Base-by-base conservation (phyloP, 2,888 invertebrate genomes). In the Erynnis tages region DNA sequence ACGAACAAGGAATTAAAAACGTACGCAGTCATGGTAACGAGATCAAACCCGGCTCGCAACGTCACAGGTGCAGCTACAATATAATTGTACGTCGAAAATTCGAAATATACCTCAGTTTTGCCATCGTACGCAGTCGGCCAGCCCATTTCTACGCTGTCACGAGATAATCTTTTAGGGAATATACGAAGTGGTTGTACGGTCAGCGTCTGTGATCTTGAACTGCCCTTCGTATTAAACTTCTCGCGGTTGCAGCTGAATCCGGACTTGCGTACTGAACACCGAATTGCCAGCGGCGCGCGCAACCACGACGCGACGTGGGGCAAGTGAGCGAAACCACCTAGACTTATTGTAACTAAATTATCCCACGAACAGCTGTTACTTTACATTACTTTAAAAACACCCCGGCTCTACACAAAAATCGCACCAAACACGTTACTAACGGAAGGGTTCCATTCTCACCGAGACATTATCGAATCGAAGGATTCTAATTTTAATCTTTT, bases 171-270 rank as follows among this genome's bases (percentile, higher is more conserved):
- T 62, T 69, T 69, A 71, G 72, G 67, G 65, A 72, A 75, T 69
- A 65, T 66, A 59, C 67, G 66, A 72, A 65, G 68, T 67, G 73
- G 73, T 76, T 75, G 75, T 61, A 67, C 72, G 66, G 69, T 71
- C 75, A 76, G 76, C 77, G 76, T 75, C 75, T 73, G 79, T 88
- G 90, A 85, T 86, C 90, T 90, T 90, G 89, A 90, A 84, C 82
- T 87, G 90, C 85, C 90, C 90, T 90, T 90, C 69, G 74, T 75
- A 76, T 77, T 80, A 86, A 82, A 73, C 70, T 73, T 75, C 73
- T 50, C 50, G 72, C 76, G 77, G 74, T 79, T 78, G 72, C 71
- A 75, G 69, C 65, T 70, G 70, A 69, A 67, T 67, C 63, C 72
- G 65, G 82, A 76, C 79, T 77, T 82, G 85, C 87, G 89, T 82